phyloP scores from a whole-genome alignment of 1,140 invertebrate species.

The Macrocentrus cingulum region DNA sequence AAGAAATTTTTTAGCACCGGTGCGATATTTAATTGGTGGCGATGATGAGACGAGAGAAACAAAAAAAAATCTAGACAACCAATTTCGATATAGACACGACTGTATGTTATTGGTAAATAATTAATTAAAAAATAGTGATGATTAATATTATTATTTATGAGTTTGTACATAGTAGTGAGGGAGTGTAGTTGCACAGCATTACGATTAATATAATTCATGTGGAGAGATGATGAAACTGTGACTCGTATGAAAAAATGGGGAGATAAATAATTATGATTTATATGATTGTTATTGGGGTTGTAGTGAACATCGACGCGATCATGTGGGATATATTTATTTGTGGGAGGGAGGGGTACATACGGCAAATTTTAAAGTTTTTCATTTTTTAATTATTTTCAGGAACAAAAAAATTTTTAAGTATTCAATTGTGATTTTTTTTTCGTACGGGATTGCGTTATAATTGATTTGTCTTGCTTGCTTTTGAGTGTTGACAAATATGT shows the following conservation, averaged over 20 bases:
- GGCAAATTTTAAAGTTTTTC: no score
- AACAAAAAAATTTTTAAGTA: no score
- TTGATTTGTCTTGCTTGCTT: no score
- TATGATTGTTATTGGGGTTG: slow-evolving; percentile 53
- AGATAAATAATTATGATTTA: slow-evolving; percentile 11
- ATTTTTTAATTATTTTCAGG: no score
- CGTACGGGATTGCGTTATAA: no score
- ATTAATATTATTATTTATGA: slow-evolving; percentile 59
- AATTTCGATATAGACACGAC: slow-evolving; percentile 36
- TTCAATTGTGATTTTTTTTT: no score
- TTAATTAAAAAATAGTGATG: slow-evolving; percentile 31
- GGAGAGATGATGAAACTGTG: neutral
- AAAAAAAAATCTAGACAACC: slow-evolving; percentile 24
- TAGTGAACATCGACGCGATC: slow-evolving; percentile 49
- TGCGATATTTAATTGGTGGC: no score
- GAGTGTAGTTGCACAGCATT: slow-evolving; percentile 54
- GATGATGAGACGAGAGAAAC: slow-evolving; percentile 15
- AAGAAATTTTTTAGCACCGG: no score
- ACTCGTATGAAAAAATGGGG: neutral
- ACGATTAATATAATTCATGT: slow-evolving; percentile 35
- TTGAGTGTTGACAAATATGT: no score
- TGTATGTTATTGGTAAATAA: slow-evolving; percentile 41
- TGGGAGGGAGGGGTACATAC: no score
- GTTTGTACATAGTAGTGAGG: slow-evolving; percentile 60
- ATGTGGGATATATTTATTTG: no score